Evolutionary conservation across 2,888 invertebrate genomes (phyloP).

Genomic region (Eremobia ochroleuca): DNA sequence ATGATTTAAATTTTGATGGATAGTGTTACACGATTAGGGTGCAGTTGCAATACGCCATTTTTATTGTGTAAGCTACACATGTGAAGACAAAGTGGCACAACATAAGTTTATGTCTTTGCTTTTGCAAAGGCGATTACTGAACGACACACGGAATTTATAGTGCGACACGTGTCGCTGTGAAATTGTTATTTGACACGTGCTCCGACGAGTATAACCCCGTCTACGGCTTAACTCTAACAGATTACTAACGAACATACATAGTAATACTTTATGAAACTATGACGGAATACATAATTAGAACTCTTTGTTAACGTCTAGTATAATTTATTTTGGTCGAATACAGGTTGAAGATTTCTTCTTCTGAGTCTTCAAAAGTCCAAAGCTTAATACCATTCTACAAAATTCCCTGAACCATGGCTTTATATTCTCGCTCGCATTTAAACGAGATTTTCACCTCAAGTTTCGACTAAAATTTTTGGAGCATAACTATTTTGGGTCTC

Average conservation of each 20-base stretch:
- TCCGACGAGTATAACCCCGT: not conserved
- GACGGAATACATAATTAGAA: not conserved
- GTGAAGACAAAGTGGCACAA: not conserved
- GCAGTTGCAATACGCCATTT: not conserved
- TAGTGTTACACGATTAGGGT: too few relatives aligned
- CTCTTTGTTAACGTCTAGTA: not conserved
- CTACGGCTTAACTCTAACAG: not conserved
- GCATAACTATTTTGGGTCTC: not conserved
- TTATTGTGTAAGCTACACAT: not conserved
- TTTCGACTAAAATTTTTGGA: not conserved
- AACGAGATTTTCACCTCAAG: not conserved
- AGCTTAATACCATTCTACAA: not conserved
- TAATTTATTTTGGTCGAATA: not conserved
- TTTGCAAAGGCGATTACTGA: not conserved
- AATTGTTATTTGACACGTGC: constrained; percentile 11
- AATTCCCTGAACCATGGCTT: not conserved
- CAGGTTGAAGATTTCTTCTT: too few relatives aligned
- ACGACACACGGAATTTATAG: not conserved
- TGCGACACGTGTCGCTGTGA: constrained; percentile 11
- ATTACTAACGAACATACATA: not conserved
- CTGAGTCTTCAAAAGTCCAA: not conserved
- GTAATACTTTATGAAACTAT: not conserved
- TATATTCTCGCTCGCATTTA: not conserved
- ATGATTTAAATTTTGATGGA: too few relatives aligned
- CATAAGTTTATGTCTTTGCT: not conserved